A percentile compares a stretch with the other conserved stretches of the same genome.
Conservation (phyloP, 2,797 vertebrate genomes). For the Melopsittacus undulatus region DNA sequence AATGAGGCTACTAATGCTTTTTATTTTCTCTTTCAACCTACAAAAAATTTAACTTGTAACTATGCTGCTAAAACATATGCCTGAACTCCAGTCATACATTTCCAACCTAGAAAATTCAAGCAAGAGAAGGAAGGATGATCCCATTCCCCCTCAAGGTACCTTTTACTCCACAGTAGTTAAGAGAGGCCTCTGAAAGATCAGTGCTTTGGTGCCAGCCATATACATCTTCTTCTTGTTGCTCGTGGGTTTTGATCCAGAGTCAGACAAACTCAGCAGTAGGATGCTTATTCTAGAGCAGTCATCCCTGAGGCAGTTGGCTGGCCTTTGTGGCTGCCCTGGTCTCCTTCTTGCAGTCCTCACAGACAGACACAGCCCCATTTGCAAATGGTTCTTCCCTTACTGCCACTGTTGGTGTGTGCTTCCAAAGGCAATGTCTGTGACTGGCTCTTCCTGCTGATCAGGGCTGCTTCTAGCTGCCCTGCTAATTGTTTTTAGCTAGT, state of each 20-base stretch:
- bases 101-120: not conserved
- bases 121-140: constrained; percentile 6
- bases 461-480: not conserved
- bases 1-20: not conserved
- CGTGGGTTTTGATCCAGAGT: not conserved
- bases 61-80: not conserved
- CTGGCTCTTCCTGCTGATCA: not conserved
- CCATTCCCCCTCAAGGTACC: not conserved
- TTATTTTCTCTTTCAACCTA: not conserved
- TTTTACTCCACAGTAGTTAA: not conserved
- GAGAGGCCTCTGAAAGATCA: not conserved
- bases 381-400: not conserved
- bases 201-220: not conserved
- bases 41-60: not conserved
- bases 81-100: not conserved
- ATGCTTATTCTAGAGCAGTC: not conserved
- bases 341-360: fast-evolving
- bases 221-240: not conserved
- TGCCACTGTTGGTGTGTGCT: not conserved
- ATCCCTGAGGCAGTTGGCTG: not conserved
- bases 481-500: not conserved
- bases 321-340: not conserved
- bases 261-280: not conserved
- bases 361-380: not conserved
- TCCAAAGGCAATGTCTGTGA: not conserved